These are phyloP conservation scores for Melanophora roralis DNA, from an alignment of 2,888 invertebrate genomes.

Conservation along the genomic window DNA sequence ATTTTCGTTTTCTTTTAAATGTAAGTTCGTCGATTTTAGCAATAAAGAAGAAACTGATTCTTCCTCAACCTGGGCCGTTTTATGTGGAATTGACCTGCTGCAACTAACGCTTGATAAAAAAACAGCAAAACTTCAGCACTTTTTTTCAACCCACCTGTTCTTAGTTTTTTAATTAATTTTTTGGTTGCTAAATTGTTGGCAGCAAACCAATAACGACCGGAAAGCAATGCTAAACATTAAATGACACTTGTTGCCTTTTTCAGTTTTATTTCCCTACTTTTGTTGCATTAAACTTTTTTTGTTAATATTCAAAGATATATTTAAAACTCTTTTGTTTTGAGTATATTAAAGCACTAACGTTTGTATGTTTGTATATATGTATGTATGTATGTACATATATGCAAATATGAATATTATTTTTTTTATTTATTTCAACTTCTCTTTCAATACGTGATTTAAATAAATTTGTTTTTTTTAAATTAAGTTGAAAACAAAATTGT, in stretches of 20 bases:
- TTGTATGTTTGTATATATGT: no score
- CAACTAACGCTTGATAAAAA: background rate
- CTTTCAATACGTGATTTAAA: conserved; percentile 51
- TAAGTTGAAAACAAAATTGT: conserved; percentile 22
- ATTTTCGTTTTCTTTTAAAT: no score
- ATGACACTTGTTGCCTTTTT: conserved; percentile 56
- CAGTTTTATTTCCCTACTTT: conserved; percentile 31
- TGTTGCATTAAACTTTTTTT: background rate
- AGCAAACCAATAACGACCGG: conserved; percentile 46
- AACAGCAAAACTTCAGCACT: background rate
- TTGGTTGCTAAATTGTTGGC: conserved; percentile 27
- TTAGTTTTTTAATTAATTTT: background rate
- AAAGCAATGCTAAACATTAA: conserved; percentile 30
- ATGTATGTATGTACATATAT: no score
- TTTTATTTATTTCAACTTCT: conserved; percentile 38
- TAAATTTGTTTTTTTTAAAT: conserved; percentile 32
- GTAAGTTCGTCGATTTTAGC: no score
- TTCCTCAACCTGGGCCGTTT: no score
- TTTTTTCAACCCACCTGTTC: conserved; percentile 36
- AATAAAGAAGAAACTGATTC: no score
- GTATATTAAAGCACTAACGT: no score
- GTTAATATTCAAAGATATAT: background rate
- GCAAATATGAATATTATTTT: background rate
- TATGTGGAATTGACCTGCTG: no score
- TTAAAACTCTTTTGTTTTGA: background rate